Evolutionary conservation across 2,797 vertebrate genomes (phyloP), one percentile per base, ranked within the genome.

Genomic region (Borostomias antarcticus): DNA sequence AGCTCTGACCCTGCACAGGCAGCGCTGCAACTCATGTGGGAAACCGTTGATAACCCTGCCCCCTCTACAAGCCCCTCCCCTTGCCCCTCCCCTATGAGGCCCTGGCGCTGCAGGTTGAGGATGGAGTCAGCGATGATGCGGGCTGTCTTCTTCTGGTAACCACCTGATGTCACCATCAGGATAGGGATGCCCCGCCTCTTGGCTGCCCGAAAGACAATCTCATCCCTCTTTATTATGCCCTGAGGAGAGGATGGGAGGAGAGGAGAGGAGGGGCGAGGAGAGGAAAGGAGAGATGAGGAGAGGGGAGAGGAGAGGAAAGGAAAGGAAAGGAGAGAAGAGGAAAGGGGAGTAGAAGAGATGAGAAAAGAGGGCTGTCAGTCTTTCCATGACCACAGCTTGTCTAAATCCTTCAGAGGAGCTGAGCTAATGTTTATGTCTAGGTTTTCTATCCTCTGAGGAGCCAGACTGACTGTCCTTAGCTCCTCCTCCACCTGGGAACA

Each of bases 41-140:
- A 68, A 51, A 74, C 75, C 3, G 74, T 64, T 0, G 85, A 89
- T 0, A 86, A 77, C 5, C 86, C 87, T 29, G 84, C 85, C 66
- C 73, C 86, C 0, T 88, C 84, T n/a, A 5, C 40, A 4, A 45
- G 17, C 66, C 73, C 86, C 0, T 87, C 83, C 5, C 85, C 87
- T 30, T 84, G 86, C 65, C 72, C 86, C 0, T 88, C 84, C 28
- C 79, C 90, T 29, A 99, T 96, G 66, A 99, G 90, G 23, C 93
- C 92, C 78, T 94, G 85, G 54, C 26, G 75, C 25, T 90, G 91
- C 75, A 99, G 68, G 77, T 98, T 98, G 26, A 98, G 91, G 79
- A 99, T 96, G 78, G 97, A 99, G 90, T 98, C 96, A 0, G 97
- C 97, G 10, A 99, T 98, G 81, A 99, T 95, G 9, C 95, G 93